Base-by-base conservation (phyloP, 2,113 vertebrate species). In the Plectropomus leopardus region DNA sequence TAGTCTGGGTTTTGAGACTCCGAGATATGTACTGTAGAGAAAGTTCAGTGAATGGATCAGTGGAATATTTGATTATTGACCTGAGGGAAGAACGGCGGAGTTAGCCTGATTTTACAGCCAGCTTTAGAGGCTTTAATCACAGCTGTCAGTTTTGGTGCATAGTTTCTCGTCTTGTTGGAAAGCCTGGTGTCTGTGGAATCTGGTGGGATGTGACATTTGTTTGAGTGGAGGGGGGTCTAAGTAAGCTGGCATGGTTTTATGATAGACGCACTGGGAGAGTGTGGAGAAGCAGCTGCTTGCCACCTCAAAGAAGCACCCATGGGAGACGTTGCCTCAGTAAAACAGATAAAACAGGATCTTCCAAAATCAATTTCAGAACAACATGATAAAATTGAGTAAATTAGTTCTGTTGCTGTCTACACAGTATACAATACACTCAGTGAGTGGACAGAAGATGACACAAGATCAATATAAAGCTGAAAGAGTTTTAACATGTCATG, bases 121-220 rank as follows among this genome's bases (percentile, higher is more conserved):
- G 63, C 76, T 58, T 68, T 40, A 59, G 57, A 88, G 71, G 82
- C 82, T 88, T 85, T 82, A 72, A 71, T 72, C 72, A 69, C 86
- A 88, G 88, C 90, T 91, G 87, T 86, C 61, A 4, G 61, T 64
- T 64, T 2, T 66, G 59, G 0, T 58, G 47, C 73, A 0, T 64
- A 30, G 65, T 78, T 23, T 44, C 36, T 71, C 42, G 30, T 74
- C 65, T 53, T 36, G 63, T 54, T 71, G 67, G 65, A 79, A 83
- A 65, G 67, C 53, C 0, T 71, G 1, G 55, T 30, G 28, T 90
- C 83, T 68, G 64, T 60, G 89, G 85, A 88, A 77, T 92, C 68
- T 72, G 32, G 40, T 54, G 80, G 75, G 78, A 87, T 42, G 68
- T 74, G 78, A 68, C 82, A 80, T 89, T 79, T 90, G 81, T 78